These are phyloP conservation scores for Ectropis grisescens DNA, from an alignment of 1,140 invertebrate genomes.

Conservation along the genomic window DNA sequence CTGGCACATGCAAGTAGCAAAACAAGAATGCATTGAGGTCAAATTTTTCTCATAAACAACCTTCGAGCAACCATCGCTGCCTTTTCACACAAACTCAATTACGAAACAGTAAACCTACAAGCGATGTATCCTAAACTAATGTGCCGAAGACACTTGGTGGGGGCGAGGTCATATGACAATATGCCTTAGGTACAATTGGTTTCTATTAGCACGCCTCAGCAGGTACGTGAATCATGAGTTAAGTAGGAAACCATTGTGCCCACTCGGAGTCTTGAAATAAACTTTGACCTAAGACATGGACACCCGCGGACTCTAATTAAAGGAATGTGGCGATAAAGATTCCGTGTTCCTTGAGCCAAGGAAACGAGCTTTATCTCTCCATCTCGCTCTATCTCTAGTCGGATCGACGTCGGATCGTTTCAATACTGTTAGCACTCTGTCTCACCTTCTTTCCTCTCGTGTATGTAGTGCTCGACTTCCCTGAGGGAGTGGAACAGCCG, in stretches of 20 bases:
- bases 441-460: slow-evolving; percentile 56
- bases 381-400: slow-evolving; percentile 8
- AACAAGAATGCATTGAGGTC: slow-evolving; percentile 21
- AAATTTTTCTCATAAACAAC: slow-evolving; percentile 31
- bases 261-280: slow-evolving; percentile 9
- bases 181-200: slow-evolving; percentile 26
- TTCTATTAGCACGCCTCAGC: slow-evolving; percentile 28
- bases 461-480: slow-evolving; percentile 57
- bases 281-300: slow-evolving; percentile 15
- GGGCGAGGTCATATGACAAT: slow-evolving; percentile 19
- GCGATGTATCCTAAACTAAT: slow-evolving; percentile 14
- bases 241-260: slow-evolving; percentile 29
- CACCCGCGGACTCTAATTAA: slow-evolving; percentile 7
- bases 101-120: slow-evolving; percentile 17
- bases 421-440: slow-evolving; percentile 53
- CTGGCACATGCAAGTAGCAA: slow-evolving; percentile 7
- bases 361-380: slow-evolving; percentile 41
- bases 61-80: slow-evolving; percentile 20
- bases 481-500: slow-evolving; percentile 43
- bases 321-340: slow-evolving; percentile 25
- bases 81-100: slow-evolving; percentile 18
- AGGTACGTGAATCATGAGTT: slow-evolving; percentile 22
- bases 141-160: slow-evolving; percentile 21
- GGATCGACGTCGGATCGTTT: not conserved
- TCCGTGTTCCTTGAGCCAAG: slow-evolving; percentile 33